Evolutionary conservation across 1,140 invertebrate genomes (phyloP), one percentile per base, ranked within the genome.

Genomic region (Neotoxoptera formosana): DNA sequence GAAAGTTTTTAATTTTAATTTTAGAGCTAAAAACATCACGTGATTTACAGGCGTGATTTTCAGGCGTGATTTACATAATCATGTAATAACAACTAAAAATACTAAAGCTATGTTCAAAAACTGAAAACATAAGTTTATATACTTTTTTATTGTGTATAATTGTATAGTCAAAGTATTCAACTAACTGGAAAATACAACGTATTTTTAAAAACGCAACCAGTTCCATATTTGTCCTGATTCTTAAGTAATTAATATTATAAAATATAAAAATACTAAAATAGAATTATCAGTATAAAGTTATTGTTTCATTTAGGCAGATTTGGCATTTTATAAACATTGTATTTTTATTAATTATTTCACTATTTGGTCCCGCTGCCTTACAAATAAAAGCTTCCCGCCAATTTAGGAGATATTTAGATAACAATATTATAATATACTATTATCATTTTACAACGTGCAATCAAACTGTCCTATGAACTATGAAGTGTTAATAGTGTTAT

Each of bases 131-230:
- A 67, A 67, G 60, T 67, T 67, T n/a, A n/a, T 67, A 67, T 67
- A 67, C 30, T n/a, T 67, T 60, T 67, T 67, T 67, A 67, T 67
- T 67, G 60, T n/a, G 60, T 67, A n/a, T 67, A 67, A 67, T 67
- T n/a, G 14, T n/a, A 67, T 67, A 67, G 11, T 67, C 30, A n/a
- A 67, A n/a, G 60, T 67, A 67, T 3, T 67, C 6, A n/a, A 67
- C 30, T 67, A n/a, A n/a, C 30, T n/a, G 14, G 9, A 67, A n/a
- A n/a, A 67, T 4, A 4, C 11, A 67, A 67, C n/a, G 30, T 67
- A n/a, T 67, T 67, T 67, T 7, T 67, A 1, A 67, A 67, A 67
- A n/a, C 4, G 30, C n/a, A 67, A 67, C 30, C 7, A 67, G 6
- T 67, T 9, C 23, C 60, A 60, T 60, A 60, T 14, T 17, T n/a